Base-by-base conservation (phyloP, 2,113 vertebrate genomes). In the Ictalurus punctatus region DNA sequence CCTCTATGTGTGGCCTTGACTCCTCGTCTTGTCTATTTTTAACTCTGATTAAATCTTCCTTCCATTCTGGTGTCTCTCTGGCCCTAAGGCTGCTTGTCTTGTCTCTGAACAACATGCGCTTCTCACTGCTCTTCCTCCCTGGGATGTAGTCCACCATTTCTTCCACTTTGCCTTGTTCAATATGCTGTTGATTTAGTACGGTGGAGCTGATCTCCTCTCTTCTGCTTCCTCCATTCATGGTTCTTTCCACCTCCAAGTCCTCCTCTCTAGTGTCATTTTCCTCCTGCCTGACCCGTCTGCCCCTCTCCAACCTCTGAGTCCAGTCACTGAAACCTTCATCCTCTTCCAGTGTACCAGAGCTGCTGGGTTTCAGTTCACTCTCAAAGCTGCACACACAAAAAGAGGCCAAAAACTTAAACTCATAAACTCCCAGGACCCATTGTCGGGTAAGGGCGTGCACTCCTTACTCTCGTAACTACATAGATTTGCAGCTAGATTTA, bases 311-410 rank as follows among this genome's bases (percentile, higher is more conserved):
- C 71, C 95, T 97, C 90, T 97, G 98, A 52, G 97, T 96, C 98
- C 98, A 98, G 93, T 99, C 98, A 0, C 97, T 96, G 91, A 99
- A 99, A 12, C 98, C 98, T 87, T 99, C 98, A 2, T 99, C 98
- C 83, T 99, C 98, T 13, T 99, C 98, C 91, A 95, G 90, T 58
- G 96, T 95, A 0, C 91, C 94, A 3, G 93, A 91, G 84, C 94
- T 89, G 0, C 92, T 92, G 5, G 97, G 93, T 92, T 97, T 97
- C 23, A 93, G 88, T 23, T 85, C 86, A 0, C 83, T 82, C 44
- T 95, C 93, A 63, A 91, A 95, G 90, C 96, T 97, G 82, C 44
- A 79, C 44, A 13, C 40, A 48, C 40, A 48, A 56, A 59, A 83
- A 40, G 0, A 2, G 44, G 44, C 34, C 76, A 74, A n/a, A 58